Evolutionary conservation across 2,113 vertebrate genomes (phyloP), one percentile per base, ranked within the genome.

Genomic region (Podiceps cristatus): DNA sequence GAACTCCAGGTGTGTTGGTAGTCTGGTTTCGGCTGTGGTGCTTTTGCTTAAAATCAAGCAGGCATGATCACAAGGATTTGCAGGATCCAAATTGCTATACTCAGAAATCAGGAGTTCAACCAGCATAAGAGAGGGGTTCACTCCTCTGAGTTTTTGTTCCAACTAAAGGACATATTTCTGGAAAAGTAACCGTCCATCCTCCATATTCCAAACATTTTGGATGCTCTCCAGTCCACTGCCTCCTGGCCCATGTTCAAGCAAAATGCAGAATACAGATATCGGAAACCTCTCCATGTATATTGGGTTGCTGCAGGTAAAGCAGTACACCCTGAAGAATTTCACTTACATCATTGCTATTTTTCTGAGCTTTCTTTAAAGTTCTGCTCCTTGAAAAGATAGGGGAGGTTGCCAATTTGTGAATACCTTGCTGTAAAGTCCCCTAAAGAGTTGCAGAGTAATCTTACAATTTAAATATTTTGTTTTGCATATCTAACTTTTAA

Each of bases 281-380:
- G 12, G 37, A 67, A 79, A 77, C 11, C 8, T 59, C 11, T 80
- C 44, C 7, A 4, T 17, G 4, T 40, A 11, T 60, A n/a, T 28
- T 37, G 22, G 6, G 79, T 93, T 88, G 28, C 50, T 90, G 13
- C n/a, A 88, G 28, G 10, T 86, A 73, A 90, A 90, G 27, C 49
- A 59, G 5, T 45, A 16, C 17, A 63, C 85, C 18, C 19, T 69
- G 55, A 83, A 67, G 23, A 77, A 31, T 74, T 83, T 50, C 8
- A 29, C 12, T 59, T 74, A 35, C 0, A 0, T 19, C 0, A 0
- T 19, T 86, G 19, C 10, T 50, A 7, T 73, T 82, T 53, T 2
- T 58, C 79, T 1, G 0, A 75, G 9, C 27, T 79, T 81, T 92
- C 45, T 84, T 85, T 84, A 50, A 66, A 71, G 7, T 2, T 55